Evolutionary conservation across 92 coral and sea anemone species (phyloP), one percentile per base, ranked within the genome.

Genomic region (Umimayanthus chanpuru): DNA sequence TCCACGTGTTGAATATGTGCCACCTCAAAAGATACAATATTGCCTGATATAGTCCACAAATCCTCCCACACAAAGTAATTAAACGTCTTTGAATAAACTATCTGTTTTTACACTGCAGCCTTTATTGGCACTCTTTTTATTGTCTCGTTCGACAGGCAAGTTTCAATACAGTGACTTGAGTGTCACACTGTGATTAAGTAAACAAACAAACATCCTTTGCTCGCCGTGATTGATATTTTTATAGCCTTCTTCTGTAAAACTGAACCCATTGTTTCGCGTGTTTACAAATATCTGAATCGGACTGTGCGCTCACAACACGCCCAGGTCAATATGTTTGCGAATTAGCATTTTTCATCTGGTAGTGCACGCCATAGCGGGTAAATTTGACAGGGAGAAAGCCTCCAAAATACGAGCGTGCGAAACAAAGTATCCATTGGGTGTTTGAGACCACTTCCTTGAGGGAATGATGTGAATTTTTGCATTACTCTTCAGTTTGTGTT

Each of bases 1-100:
- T 81, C 88, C 98, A 95, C 98, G 98, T 95, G 98, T 92, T 95
- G 88, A 92, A 86, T 87, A 90, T 88, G 92, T 87, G 89, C 65
- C 36, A 81, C 89, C 93, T 93, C 92, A 94, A 92, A 93, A 86
- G 98, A 90, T 92, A 95, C 96, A 95, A 90, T 95, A 95, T 90
- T 87, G 88, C 89, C 77, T 86, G 92, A 91, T 92, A 89, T 90
- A 90, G 94, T 90, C 93, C 90, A 93, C 94, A 95, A 89, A 89
- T 87, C 94, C 98, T 88, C 95, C 96, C 98, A 95, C 98, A 93
- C 91, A 93, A 92, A 93, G 94, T 92, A 95, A 95, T 95, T 95
- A 95, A 95, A 93, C 88, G 91, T 94, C 94, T 95, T 93, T 95
- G 94, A 93, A 89, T 86, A 92, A 95, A 95, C 98, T 88, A 90